Conservation (phyloP, 2,797 vertebrate species). For the Tenualosa thibaudeaui region DNA sequence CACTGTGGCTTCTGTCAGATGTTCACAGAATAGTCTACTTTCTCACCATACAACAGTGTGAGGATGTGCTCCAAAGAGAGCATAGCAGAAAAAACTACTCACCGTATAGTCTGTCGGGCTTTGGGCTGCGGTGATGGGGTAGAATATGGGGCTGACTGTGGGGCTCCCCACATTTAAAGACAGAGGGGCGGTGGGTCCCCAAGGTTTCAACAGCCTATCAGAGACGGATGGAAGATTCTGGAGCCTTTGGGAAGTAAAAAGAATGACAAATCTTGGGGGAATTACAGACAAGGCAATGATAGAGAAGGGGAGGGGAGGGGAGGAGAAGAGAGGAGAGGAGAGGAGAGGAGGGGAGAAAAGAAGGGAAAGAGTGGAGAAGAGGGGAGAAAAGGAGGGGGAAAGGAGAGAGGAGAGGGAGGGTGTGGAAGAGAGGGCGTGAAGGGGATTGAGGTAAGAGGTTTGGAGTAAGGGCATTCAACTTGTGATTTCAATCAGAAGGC, state of each 20-base stretch:
- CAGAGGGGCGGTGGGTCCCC: constrained; percentile 7
- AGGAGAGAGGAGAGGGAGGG: background rate
- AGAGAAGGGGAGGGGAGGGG: background rate
- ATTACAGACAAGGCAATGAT: constrained; percentile 19
- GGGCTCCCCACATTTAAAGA: constrained; percentile 13
- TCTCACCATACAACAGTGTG: background rate
- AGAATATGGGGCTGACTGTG: constrained; percentile 7
- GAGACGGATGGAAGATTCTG: constrained; percentile 39
- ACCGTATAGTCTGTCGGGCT: background rate
- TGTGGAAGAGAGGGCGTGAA: background rate
- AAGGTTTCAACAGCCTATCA: constrained; percentile 34
- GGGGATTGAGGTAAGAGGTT: background rate
- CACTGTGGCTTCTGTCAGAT: background rate
- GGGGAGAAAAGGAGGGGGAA: background rate
- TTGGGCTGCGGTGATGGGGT: constrained; percentile 28
- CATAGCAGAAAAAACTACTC: background rate
- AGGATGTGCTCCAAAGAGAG: background rate
- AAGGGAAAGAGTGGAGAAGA: background rate
- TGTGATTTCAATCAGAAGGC: background rate
- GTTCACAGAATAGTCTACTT: background rate
- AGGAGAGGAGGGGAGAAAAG: background rate
- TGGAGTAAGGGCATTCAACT: no score
- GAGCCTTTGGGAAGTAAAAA: constrained; percentile 26
- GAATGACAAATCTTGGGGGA: constrained; percentile 34
- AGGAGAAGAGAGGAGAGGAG: constrained; percentile 11